Conservation (phyloP, 2,113 vertebrate species). For the Ailurus styani region DNA sequence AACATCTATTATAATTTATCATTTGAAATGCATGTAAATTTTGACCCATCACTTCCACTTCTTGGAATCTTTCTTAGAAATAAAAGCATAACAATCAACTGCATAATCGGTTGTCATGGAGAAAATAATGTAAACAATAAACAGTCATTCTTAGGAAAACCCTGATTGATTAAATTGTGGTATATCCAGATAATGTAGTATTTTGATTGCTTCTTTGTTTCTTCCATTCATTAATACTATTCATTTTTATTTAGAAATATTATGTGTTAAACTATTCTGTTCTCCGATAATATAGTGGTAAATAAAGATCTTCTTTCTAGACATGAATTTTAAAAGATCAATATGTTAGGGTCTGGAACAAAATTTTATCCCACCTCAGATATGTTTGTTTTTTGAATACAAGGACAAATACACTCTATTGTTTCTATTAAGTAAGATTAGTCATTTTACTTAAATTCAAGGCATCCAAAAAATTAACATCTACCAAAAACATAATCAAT, state of each 20-base stretch:
- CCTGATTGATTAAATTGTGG: background rate
- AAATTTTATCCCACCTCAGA: background rate
- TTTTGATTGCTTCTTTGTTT: background rate
- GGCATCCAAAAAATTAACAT: background rate
- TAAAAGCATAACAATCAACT: background rate
- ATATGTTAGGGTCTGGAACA: fast-evolving
- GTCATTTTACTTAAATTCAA: background rate
- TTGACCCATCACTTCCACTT: background rate
- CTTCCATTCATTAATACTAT: background rate
- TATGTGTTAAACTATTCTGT: background rate
- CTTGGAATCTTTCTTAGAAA: background rate
- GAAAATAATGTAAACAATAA: background rate
- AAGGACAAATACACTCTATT: background rate
- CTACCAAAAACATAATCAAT: background rate
- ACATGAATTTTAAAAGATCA: background rate
- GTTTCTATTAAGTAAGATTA: background rate
- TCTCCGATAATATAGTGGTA: background rate
- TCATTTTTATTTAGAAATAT: background rate
- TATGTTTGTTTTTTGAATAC: background rate
- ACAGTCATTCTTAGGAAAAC: background rate
- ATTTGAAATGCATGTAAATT: background rate
- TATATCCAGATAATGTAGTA: background rate
- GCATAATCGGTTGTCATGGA: background rate
- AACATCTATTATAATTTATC: background rate
- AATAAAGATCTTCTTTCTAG: background rate